Evolutionary conservation across 92 coral and sea anemone species (phyloP).

Genomic region (Parazoanthus swiftii): DNA sequence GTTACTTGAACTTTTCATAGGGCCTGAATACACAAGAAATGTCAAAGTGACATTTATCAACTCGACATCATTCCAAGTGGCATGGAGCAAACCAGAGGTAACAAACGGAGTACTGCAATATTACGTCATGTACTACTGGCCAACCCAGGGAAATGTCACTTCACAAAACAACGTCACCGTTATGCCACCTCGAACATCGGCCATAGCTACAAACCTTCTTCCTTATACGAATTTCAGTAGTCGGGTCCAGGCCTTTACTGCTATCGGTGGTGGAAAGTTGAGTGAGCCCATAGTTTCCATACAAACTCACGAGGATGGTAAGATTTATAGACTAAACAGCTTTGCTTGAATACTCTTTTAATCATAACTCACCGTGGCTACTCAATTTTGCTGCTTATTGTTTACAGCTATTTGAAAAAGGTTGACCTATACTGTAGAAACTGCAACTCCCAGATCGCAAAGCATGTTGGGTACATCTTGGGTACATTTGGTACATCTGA

Average conservation of each 20-base stretch:
- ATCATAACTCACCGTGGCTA: no score
- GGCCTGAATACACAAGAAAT: conserved; percentile 53
- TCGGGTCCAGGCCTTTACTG: conserved; percentile 57
- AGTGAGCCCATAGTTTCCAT: background rate
- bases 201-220: conserved; percentile 20
- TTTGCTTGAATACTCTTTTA: no score
- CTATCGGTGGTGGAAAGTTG: conserved; percentile 45
- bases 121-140: conserved; percentile 51
- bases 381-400: no score
- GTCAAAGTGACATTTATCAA: conserved; percentile 23
- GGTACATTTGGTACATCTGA: no score
- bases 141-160: background rate
- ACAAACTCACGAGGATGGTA: no score
- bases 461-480: no score
- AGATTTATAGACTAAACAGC: no score
- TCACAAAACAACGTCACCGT: conserved; percentile 12
- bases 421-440: no score
- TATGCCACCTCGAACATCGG: conserved; percentile 3
- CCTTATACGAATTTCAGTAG: conserved; percentile 58
- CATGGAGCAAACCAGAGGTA: conserved; percentile 53
- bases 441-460: no score
- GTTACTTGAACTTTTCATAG: no score
- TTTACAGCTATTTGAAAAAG: no score
- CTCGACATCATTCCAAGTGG: conserved; percentile 45
- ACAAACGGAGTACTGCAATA: conserved; percentile 56